Evolutionary conservation across 2,888 invertebrate species (phyloP).

Genomic region (Unio delphinus): DNA sequence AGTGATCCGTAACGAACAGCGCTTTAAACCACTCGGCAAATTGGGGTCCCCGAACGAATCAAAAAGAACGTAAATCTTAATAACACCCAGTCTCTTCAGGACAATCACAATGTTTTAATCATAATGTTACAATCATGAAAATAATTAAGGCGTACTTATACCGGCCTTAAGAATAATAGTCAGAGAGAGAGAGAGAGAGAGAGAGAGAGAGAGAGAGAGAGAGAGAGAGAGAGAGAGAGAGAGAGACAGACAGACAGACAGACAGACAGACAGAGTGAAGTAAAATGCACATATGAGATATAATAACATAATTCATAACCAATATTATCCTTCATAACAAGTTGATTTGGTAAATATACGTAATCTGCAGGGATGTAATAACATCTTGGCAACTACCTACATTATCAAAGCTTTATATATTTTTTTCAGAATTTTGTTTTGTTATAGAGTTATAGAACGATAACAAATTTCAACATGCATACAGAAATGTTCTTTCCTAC

Average conservation of each 20-base stretch:
- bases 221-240: conserved; percentile 8
- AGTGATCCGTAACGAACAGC: no score
- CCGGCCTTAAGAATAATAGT: background rate
- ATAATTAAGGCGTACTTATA: background rate
- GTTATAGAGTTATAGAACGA: no score
- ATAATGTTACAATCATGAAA: no score
- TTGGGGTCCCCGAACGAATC: background rate
- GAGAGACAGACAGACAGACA: background rate
- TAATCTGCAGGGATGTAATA: conserved; percentile 27
- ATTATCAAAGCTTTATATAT: no score
- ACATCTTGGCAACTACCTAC: no score
- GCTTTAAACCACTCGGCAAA: no score
- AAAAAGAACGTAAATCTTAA: background rate
- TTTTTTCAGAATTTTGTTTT: no score
- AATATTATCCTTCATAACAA: conserved; percentile 46
- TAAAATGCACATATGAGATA: background rate
- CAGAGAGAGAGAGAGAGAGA: background rate
- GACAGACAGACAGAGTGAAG: background rate
- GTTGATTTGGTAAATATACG: conserved; percentile 28
- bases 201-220: conserved; percentile 9
- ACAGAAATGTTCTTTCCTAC: no score
- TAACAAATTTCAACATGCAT: no score
- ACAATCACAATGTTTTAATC: no score
- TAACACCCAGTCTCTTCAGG: no score
- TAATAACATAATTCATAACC: background rate